Conservation (phyloP, 37 sponge, comb jelly and placozoan genomes). For the Axinella damicornis region DNA sequence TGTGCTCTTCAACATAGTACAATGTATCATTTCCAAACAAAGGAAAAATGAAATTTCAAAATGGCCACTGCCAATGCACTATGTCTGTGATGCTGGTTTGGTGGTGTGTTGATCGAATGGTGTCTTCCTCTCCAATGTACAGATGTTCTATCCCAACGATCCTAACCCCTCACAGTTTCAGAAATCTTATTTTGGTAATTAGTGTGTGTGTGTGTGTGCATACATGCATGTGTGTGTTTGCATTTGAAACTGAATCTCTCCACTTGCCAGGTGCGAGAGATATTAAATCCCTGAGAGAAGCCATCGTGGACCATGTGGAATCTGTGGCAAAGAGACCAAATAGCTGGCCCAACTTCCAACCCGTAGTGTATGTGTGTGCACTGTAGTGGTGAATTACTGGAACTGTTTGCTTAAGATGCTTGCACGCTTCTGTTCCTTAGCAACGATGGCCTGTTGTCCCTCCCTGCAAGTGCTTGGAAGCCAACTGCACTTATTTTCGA, state of each 20-base stretch:
- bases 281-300: not conserved
- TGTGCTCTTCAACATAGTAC: too few relatives aligned
- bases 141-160: slow-evolving; percentile 45
- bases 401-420: too few relatives aligned
- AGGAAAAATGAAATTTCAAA: too few relatives aligned
- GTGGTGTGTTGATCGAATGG: too few relatives aligned
- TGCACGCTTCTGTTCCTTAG: not conserved
- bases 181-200: slow-evolving; percentile 27
- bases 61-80: too few relatives aligned
- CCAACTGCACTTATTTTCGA: slow-evolving; percentile 63
- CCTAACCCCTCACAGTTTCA: slow-evolving; percentile 3
- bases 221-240: not conserved
- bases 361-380: slow-evolving; percentile 22
- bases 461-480: not conserved
- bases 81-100: too few relatives aligned
- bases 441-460: not conserved
- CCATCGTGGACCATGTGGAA: slow-evolving; percentile 14
- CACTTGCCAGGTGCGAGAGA: slow-evolving; percentile 14
- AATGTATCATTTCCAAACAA: too few relatives aligned
- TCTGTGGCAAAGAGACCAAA: slow-evolving; percentile 10
- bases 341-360: slow-evolving; percentile 47
- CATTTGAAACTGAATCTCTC: too few relatives aligned
- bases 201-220: slow-evolving; percentile 15
- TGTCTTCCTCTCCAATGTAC: not conserved
- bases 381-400: too few relatives aligned